Percentiles rank a stretch among this genome's conserved stretches.
phyloP scores from a whole-genome alignment of 1,140 invertebrate species.

The Sycophila sp. region DNA sequence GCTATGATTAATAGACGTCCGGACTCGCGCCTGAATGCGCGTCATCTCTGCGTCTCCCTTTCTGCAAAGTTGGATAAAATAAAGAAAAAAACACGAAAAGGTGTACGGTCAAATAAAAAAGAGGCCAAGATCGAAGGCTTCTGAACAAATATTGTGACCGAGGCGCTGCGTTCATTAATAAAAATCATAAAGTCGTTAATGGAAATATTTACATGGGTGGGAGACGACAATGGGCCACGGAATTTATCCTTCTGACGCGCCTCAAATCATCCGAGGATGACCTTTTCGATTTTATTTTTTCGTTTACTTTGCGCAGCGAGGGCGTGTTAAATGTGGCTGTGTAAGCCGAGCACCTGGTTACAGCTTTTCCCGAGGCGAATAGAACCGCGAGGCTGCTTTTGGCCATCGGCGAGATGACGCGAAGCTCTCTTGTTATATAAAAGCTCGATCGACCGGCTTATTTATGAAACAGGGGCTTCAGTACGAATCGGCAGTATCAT shows the following conservation, averaged over 20 bases:
- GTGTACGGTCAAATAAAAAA: no score
- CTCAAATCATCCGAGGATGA: slow-evolving; percentile 5
- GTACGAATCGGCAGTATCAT: neutral
- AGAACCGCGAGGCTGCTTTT: neutral
- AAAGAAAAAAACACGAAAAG: no score
- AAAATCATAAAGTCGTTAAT: slow-evolving; percentile 57
- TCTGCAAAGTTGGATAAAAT: no score
- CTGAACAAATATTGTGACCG: slow-evolving; percentile 29
- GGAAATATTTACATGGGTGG: slow-evolving; percentile 51
- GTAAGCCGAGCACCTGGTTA: slow-evolving; percentile 16
- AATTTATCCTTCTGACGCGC: neutral
- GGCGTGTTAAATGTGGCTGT: neutral
- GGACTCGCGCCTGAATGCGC: no score
- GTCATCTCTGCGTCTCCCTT: no score
- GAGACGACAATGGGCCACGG: neutral
- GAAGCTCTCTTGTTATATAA: neutral
- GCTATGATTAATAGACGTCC: slow-evolving; percentile 47
- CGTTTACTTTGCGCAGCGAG: neutral
- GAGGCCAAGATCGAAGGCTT: no score
- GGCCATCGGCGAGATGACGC: neutral
- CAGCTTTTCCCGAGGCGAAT: neutral
- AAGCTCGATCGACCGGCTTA: neutral
- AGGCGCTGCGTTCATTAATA: slow-evolving; percentile 54
- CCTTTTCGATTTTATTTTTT: slow-evolving; percentile 23
- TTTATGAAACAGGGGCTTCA: neutral